Percentiles rank a stretch among this genome's conserved stretches.
Conservation (phyloP, 2,113 vertebrate species). For the Fukomys damarensis region DNA sequence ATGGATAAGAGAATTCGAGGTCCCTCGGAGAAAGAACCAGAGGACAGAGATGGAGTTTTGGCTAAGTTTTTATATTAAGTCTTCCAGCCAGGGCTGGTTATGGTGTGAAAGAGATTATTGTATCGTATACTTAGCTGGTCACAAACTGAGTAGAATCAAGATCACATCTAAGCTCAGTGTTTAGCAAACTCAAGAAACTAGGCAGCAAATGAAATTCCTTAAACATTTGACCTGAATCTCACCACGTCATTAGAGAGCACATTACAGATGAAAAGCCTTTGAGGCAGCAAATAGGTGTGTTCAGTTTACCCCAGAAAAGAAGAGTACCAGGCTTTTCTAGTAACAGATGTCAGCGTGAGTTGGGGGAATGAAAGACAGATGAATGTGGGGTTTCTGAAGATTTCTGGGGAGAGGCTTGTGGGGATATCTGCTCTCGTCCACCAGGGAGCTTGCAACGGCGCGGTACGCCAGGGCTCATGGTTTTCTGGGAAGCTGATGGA, state of each 20-base stretch:
- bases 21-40: background rate
- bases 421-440: background rate
- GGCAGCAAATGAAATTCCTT: background rate
- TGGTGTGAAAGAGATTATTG: background rate
- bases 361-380: background rate
- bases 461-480: no score
- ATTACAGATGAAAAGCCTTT: slow-evolving; percentile 28
- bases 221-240: background rate
- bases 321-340: background rate
- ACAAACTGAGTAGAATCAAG: background rate
- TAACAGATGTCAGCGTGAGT: background rate
- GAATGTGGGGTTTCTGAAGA: background rate
- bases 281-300: background rate
- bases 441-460: background rate
- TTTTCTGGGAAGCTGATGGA: background rate
- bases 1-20: background rate
- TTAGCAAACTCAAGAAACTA: slow-evolving; percentile 39
- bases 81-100: background rate
- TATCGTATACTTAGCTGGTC: background rate
- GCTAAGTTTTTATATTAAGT: background rate
- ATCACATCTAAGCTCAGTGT: background rate
- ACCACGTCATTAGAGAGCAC: background rate
- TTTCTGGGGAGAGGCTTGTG: background rate
- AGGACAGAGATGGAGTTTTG: background rate
- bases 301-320: background rate